Base-by-base conservation (phyloP, 2,113 vertebrate genomes). In the Argyrosomus japonicus region DNA sequence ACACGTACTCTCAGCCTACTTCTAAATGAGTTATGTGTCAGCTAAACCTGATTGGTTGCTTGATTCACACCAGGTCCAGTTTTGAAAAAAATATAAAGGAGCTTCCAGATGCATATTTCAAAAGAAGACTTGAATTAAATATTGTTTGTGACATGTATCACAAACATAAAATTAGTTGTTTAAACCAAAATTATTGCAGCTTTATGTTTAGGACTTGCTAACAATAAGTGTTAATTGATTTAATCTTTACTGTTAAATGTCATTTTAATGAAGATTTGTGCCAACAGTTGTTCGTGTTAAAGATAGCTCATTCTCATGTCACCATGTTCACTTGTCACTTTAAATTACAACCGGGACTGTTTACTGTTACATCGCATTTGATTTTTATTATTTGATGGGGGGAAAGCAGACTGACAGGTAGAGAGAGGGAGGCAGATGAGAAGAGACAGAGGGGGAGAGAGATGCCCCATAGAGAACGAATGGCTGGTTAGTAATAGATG, bases 401-500 rank as follows among this genome's bases (percentile, higher is more conserved):
- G 48, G 29, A 40, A 69, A 53, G 63, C 23, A 57, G 73, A 40
- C 67, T 82, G 88, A 84, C 78, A 82, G 78, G 64, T 76, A 68
- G 48, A 58, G 68, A 50, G 63, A 81, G 45, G 45, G 63, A 85
- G 47, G 74, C 32, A 68, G 67, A 88, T 73, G 68, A 84, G 61
- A 81, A 54, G 77, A 83, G 83, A 70, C 82, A 70, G 69, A 45
- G 62, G 43, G 75, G 40, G 53, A 73, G 40, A 67, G 61, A 76
- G 82, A 87, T 84, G 83, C 83, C 73, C 87, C 70, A 21, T 51
- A 54, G 90, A 91, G 87, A 91, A 89, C 83, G 89, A 93, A 91
- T 94, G 88, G 83, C 75, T 88, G 85, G 62, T 91, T 88, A 91
- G 91, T 92, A 90, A 92, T 84, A 90, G 88, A 93, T 90, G 91